A percentile compares a stretch with the other conserved stretches of the same genome.
These are phyloP conservation scores for Cladopsammia gracilis DNA, from an alignment of 64 coral and sea anemone species.

Conservation along the genomic window DNA sequence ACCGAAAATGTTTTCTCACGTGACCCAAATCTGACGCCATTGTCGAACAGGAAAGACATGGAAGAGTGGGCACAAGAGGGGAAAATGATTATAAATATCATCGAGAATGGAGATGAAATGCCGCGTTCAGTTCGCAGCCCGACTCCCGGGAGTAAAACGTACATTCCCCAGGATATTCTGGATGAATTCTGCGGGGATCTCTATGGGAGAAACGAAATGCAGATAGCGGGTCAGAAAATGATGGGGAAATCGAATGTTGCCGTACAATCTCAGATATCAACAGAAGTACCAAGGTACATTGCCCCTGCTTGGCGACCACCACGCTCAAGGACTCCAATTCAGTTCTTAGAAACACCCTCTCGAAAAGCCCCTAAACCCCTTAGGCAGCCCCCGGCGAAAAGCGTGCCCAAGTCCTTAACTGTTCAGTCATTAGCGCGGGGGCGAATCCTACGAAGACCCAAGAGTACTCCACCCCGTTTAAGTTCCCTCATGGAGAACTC, in stretches of 20 bases:
- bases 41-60: constrained; percentile 20
- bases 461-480: constrained; percentile 67
- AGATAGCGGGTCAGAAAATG: constrained; percentile 17
- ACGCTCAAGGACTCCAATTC: constrained; percentile 84
- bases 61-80: constrained; percentile 48
- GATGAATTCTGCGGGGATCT: constrained; percentile 68
- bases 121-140: constrained; percentile 64
- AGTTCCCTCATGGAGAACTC: constrained; percentile 16
- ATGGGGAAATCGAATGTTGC: constrained; percentile 17
- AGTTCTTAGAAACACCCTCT: constrained; percentile 76
- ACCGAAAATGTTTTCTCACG: constrained; percentile 41
- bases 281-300: constrained; percentile 46
- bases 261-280: constrained; percentile 12
- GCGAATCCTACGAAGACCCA: constrained; percentile 40
- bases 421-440: constrained; percentile 46
- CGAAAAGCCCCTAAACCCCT: constrained; percentile 77
- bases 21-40: constrained; percentile 22
- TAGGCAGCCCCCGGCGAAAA: constrained; percentile 74
- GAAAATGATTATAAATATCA: constrained; percentile 73
- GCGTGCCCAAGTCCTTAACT: constrained; percentile 74
- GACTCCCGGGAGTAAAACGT: constrained; percentile 76
- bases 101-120: constrained; percentile 41
- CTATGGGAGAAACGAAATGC: constrained; percentile 48
- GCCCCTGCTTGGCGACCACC: constrained; percentile 83
- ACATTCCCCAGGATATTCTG: constrained; percentile 87